Percentiles rank a stretch among this genome's conserved stretches.
Evolutionary conservation across 2,888 invertebrate genomes (phyloP).

Genomic region (Diplolepis rosae): DNA sequence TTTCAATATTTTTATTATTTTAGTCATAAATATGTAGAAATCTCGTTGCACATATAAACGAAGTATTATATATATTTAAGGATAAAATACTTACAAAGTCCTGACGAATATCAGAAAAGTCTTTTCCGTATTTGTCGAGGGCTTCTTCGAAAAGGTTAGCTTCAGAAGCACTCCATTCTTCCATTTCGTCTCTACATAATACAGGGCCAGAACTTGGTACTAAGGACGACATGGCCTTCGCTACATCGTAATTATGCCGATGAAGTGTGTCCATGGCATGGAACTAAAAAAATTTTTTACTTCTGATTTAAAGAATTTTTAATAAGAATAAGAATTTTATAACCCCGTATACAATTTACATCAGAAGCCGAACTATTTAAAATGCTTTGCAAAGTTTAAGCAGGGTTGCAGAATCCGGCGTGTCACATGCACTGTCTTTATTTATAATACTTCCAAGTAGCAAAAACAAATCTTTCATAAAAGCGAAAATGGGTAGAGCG

Average conservation of each 20-base stretch:
- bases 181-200: slow-evolving; percentile 98
- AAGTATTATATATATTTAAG: too few relatives aligned
- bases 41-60: too few relatives aligned
- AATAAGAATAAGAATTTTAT: slow-evolving; percentile 3
- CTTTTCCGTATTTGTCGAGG: slow-evolving; percentile 97
- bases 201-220: slow-evolving; percentile 97
- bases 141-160: slow-evolving; percentile 99
- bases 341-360: neutral
- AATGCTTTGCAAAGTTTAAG: too few relatives aligned
- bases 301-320: neutral
- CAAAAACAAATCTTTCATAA: too few relatives aligned
- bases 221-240: slow-evolving; percentile 91
- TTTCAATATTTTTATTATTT: too few relatives aligned
- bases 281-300: too few relatives aligned
- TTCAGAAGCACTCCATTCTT: slow-evolving; percentile 99
- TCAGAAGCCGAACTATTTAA: too few relatives aligned
- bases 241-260: slow-evolving; percentile 93
- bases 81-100: slow-evolving; percentile 89
- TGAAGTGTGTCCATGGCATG: slow-evolving; percentile 99
- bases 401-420: too few relatives aligned
- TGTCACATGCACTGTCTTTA: too few relatives aligned
- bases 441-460: too few relatives aligned
- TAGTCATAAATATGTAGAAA: too few relatives aligned
- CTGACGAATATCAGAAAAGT: slow-evolving; percentile 97
- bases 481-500: too few relatives aligned